Percentiles rank a stretch among this genome's conserved stretches.
Conservation (phyloP, 2,113 vertebrate species). For the Elgaria multicarinata region DNA sequence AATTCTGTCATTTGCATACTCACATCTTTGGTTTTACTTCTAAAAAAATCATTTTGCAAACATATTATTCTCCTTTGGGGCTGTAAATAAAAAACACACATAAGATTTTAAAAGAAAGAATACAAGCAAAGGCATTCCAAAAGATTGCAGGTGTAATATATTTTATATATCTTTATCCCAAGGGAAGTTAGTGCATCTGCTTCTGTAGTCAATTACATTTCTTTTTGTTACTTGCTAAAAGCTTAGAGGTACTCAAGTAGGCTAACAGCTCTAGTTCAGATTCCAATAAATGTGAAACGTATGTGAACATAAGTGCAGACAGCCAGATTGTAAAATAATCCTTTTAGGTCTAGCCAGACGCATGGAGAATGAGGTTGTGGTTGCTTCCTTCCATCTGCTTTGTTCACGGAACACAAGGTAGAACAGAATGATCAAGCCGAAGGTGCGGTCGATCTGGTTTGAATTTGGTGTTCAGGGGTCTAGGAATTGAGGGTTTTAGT, state of each 20-base stretch:
- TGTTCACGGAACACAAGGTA: background rate
- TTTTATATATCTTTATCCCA: slow-evolving; percentile 25
- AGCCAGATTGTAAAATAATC: slow-evolving; percentile 7
- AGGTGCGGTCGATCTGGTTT: background rate
- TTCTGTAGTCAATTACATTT: background rate
- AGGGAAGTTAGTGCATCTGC: background rate
- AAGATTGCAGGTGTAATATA: slow-evolving; percentile 27
- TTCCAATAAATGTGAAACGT: background rate
- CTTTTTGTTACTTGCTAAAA: background rate
- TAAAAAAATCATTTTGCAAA: background rate
- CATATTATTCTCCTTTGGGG: slow-evolving; percentile 45
- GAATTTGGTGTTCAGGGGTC: background rate
- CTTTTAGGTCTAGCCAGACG: background rate
- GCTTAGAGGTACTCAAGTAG: background rate
- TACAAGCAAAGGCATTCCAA: background rate
- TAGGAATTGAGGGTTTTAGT: background rate
- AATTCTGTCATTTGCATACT: slow-evolving; percentile 20
- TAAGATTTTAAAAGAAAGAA: background rate
- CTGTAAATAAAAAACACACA: background rate
- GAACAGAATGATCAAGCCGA: background rate
- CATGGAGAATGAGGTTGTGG: background rate
- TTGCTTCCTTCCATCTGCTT: background rate
- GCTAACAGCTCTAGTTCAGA: background rate
- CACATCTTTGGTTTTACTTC: slow-evolving; percentile 9
- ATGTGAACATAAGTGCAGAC: background rate